Evolutionary conservation across 2,113 vertebrate species (phyloP), one percentile per base, ranked within the genome.

Genomic region (Mus pahari): DNA sequence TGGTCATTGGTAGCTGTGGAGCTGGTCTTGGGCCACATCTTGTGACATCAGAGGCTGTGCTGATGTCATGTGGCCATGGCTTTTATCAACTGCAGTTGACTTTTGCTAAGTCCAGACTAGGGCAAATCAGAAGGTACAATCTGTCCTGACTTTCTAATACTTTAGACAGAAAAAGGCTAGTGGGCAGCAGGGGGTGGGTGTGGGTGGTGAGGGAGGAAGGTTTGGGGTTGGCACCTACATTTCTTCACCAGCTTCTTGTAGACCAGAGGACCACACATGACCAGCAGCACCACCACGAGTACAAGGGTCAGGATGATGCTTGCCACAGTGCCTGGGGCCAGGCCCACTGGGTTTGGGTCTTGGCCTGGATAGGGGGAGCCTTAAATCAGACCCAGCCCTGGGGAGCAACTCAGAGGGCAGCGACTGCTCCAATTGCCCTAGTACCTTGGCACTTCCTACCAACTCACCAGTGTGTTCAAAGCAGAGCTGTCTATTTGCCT

Each of bases 191-290:
- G 28, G 64, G 62, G 8, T 26, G 68, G 45, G 0, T 26, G 1
- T 9, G 53, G 79, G 19, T 9, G 36, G 22, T 12, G 0, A 66
- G 7, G 75, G 50, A 53, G 42, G 14, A 39, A 33, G 39, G 5
- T 13, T 50, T 13, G 68, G 75, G 68, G 28, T 13, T 0, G 0
- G 42, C 33, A 97, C 98, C 53, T 96, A 98, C 98, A 98, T 98
- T 98, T 98, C 97, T 98, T 99, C 94, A 97, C 91, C 90, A 99
- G 39, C 75, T 97, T 98, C 93, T 97, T 97, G 79, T 98, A 99
- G 89, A 86, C 92, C 0, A 97, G 97, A 3, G 98, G 98, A 7
- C 98, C 98, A 0, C 98, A 99, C 95, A 97, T 5, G 0, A 98
- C 66, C 60, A 75, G 19, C 20, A 99, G 93, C 95, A 98, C 1